Conservation (phyloP, 2,797 vertebrate species). For the Gymnopithys bicolor region DNA sequence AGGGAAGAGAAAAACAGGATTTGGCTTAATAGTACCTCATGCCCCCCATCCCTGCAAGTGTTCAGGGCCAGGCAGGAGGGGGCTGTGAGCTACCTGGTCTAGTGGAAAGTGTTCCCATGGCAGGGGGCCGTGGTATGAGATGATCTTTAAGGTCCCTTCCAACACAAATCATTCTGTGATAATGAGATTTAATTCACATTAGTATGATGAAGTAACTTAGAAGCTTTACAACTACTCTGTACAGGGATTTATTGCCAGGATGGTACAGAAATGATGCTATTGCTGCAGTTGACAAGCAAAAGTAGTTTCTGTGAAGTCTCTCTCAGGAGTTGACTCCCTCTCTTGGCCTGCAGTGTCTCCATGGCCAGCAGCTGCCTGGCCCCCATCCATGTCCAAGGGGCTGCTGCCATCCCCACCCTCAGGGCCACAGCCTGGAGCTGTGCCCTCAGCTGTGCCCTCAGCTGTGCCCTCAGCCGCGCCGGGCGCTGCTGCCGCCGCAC, state of each 20-base stretch:
- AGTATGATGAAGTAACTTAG: not conserved
- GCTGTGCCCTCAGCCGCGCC: not conserved
- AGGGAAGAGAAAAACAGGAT: not conserved
- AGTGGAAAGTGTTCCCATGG: not conserved
- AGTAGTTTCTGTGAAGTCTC: not conserved
- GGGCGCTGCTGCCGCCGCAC: not conserved
- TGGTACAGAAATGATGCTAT: not conserved
- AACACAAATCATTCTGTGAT: not conserved
- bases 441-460: not conserved
- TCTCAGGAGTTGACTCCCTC: not conserved
- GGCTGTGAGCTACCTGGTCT: accelerated
- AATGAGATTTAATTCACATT: not conserved
- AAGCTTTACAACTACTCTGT: not conserved
- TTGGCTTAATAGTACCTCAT: accelerated
- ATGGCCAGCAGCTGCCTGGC: accelerated
- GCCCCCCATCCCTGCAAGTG: not conserved
- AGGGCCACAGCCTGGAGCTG: not conserved
- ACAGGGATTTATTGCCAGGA: conserved; percentile 24
- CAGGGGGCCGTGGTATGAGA: not conserved
- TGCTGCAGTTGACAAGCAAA: not conserved
- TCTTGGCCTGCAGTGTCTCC: not conserved
- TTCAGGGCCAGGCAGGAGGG: accelerated
- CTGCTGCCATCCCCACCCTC: not conserved
- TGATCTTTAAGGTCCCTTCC: not conserved
- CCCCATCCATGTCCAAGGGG: accelerated